A percentile compares a stretch with the other conserved stretches of the same genome.
These are phyloP conservation scores for Sesamia inferens DNA, from an alignment of 2,888 invertebrate species.

Conservation along the genomic window DNA sequence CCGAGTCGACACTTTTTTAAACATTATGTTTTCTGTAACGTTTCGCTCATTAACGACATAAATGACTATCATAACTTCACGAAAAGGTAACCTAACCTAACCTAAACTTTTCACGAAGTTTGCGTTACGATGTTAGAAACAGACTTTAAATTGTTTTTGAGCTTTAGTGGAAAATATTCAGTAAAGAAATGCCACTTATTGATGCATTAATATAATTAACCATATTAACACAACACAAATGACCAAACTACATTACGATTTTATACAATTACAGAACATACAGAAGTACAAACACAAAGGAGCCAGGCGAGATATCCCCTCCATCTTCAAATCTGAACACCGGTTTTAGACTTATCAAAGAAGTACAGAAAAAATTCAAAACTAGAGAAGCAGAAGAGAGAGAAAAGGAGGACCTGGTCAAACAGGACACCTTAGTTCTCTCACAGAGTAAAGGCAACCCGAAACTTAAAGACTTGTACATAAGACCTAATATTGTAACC, in stretches of 20 bases:
- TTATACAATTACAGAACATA: conserved; percentile 92
- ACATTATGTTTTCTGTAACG: too few species aligned
- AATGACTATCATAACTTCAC: too few species aligned
- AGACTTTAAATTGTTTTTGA: too few species aligned
- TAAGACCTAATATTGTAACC: conserved; percentile 99
- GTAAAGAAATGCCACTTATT: neutral
- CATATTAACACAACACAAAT: too few species aligned
- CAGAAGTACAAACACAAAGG: conserved; percentile 98
- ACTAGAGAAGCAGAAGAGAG: conserved; percentile 99
- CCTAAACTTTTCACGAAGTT: too few species aligned
- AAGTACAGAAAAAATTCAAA: conserved; percentile 99
- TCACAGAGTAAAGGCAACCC: conserved; percentile 99
- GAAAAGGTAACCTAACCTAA: too few species aligned
- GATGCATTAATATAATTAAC: too few species aligned
- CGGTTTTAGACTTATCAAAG: conserved; percentile 99
- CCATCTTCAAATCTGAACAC: conserved; percentile 99
- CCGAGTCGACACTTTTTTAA: too few species aligned
- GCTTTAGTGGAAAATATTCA: neutral
- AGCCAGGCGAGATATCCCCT: conserved; percentile 98
- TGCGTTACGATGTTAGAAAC: too few species aligned
- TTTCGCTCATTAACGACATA: too few species aligned
- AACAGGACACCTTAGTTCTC: conserved; percentile 98
- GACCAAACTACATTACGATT: neutral
- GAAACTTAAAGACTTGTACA: conserved; percentile 98
- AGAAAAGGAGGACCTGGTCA: conserved; percentile 99